Conservation (phyloP, 2,797 vertebrate genomes). For the Gymnothorax javanicus region DNA sequence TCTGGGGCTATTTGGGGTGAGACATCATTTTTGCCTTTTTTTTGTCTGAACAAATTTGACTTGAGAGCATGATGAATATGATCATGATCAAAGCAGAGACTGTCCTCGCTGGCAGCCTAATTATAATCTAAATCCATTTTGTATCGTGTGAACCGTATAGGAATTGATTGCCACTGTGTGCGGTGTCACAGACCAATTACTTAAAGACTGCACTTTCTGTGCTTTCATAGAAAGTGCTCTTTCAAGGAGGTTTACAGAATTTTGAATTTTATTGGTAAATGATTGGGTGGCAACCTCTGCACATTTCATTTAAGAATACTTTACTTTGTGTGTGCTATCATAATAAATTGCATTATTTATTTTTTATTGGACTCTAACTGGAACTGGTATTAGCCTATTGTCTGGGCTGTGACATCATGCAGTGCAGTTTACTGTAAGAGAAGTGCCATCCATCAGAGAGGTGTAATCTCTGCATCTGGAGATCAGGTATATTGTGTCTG, state of each 20-base stretch:
- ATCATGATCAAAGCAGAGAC: too few relatives aligned
- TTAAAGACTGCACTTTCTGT: too few relatives aligned
- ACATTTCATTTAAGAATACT: not conserved
- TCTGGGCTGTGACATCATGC: not conserved
- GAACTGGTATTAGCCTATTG: conserved; percentile 16
- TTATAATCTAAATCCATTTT: too few relatives aligned
- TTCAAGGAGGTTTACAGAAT: not conserved
- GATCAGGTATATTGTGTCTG: conserved; percentile 44
- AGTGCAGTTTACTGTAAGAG: conserved; percentile 27
- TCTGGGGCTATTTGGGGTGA: not conserved
- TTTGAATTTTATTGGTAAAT: not conserved
- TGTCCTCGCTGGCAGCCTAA: too few relatives aligned
- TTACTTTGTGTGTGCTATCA: not conserved
- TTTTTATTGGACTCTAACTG: conserved; percentile 9
- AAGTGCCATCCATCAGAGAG: conserved; percentile 23
- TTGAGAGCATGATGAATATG: too few relatives aligned
- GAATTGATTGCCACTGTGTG: too few relatives aligned
- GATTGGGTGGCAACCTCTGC: not conserved
- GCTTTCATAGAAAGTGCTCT: too few relatives aligned
- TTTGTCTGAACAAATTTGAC: too few relatives aligned
- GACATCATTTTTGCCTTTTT: too few relatives aligned
- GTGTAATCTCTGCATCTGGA: conserved; percentile 56
- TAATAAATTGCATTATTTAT: conserved; percentile 1
- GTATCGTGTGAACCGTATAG: too few relatives aligned
- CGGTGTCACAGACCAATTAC: too few relatives aligned